phyloP scores from a whole-genome alignment of 2,888 invertebrate genomes.

The Dorcus parallelipipedus region DNA sequence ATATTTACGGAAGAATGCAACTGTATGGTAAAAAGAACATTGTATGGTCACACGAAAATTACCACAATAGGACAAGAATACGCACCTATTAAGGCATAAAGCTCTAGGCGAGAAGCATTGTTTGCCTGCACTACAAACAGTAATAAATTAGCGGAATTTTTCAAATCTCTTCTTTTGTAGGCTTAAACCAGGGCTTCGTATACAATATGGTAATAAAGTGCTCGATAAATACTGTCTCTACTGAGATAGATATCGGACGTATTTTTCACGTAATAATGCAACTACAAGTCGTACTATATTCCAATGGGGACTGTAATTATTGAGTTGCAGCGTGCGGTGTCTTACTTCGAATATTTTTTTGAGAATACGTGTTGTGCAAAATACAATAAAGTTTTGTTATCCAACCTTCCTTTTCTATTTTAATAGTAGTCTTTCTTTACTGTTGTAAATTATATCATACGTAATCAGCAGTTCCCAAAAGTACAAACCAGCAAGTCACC shows the following conservation, averaged over 20 bases:
- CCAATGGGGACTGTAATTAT: too few relatives aligned
- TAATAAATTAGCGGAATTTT: constrained; percentile 27
- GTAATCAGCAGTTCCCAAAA: too few relatives aligned
- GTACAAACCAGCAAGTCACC: too few relatives aligned
- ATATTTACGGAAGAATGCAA: constrained; percentile 6
- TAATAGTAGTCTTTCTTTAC: too few relatives aligned
- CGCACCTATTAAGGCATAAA: constrained; percentile 25
- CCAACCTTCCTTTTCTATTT: too few relatives aligned
- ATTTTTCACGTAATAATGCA: too few relatives aligned
- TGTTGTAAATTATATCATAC: too few relatives aligned
- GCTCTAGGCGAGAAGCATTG: constrained; percentile 21
- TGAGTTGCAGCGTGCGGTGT: too few relatives aligned
- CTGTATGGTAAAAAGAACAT: constrained; percentile 19
- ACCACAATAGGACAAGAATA: constrained; percentile 19
- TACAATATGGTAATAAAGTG: constrained; percentile 29
- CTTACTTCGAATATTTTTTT: too few relatives aligned
- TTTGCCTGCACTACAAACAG: constrained; percentile 20
- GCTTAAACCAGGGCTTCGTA: constrained; percentile 25
- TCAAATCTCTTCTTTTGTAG: constrained; percentile 23
- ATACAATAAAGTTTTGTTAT: too few relatives aligned
- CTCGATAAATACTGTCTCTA: constrained; percentile 17
- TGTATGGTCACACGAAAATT: constrained; percentile 13
- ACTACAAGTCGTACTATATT: too few relatives aligned
- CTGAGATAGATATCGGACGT: constrained; percentile 22
- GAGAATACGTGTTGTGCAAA: too few relatives aligned